These are phyloP conservation scores for Ischnus inquisitorius DNA, from an alignment of 2,888 invertebrate species.

Conservation along the genomic window DNA sequence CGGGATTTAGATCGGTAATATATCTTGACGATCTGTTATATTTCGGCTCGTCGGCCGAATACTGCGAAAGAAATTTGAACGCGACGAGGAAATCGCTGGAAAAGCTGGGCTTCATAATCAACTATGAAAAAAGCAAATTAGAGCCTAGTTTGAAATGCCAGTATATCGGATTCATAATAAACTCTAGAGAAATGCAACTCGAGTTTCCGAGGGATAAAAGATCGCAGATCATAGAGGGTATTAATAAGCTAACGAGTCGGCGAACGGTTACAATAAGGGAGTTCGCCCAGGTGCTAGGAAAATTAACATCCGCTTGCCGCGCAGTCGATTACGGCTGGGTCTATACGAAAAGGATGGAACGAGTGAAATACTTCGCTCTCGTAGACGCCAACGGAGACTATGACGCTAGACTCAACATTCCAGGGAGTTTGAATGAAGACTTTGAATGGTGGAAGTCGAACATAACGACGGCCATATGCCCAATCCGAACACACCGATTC, in stretches of 20 bases:
- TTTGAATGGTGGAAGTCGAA: neutral
- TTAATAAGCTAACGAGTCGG: neutral
- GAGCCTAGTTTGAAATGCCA: constrained; percentile 8
- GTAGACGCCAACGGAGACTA: neutral
- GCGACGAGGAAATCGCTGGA: neutral
- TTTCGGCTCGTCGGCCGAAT: neutral
- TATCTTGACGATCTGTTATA: constrained; percentile 27
- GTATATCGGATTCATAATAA: constrained; percentile 43
- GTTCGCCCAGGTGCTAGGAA: neutral
- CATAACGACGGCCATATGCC: neutral
- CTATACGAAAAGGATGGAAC: constrained; percentile 43
- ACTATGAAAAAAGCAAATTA: constrained; percentile 33
- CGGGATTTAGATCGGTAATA: constrained; percentile 31
- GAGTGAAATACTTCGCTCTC: constrained; percentile 16
- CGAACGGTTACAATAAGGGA: constrained; percentile 8
- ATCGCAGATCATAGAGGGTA: neutral
- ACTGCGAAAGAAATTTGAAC: neutral
- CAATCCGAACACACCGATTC: neutral
- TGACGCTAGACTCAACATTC: neutral
- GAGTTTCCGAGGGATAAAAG: constrained; percentile 28
- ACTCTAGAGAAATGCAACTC: constrained; percentile 11
- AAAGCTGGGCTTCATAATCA: constrained; percentile 34
- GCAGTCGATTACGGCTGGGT: constrained; percentile 44
- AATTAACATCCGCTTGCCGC: constrained; percentile 26
- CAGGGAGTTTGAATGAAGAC: neutral